These are phyloP conservation scores for Aelia acuminata DNA, from an alignment of 2,888 invertebrate species.

Conservation along the genomic window DNA sequence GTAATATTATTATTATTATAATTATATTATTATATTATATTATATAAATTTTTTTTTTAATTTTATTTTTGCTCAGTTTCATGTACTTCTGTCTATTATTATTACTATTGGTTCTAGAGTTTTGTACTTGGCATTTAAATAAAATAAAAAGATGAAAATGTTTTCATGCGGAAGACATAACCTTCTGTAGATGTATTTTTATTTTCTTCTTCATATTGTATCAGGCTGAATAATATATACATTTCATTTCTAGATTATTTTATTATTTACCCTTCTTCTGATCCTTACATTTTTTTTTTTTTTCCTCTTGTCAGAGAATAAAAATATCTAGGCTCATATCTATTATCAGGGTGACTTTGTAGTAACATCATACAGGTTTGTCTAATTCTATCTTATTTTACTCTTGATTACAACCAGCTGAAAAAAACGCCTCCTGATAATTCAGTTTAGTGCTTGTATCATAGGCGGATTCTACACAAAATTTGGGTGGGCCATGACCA, in stretches of 20 bases:
- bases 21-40: constrained; percentile 60
- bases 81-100: constrained; percentile 62
- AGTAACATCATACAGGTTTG: too few relatives aligned
- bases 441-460: too few relatives aligned
- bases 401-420: too few relatives aligned
- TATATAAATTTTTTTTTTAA: constrained; percentile 60
- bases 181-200: constrained; percentile 65
- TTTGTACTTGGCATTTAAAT: constrained; percentile 63
- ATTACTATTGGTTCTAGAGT: constrained; percentile 61
- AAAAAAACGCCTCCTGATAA: too few relatives aligned
- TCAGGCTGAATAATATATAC: constrained; percentile 59
- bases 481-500: too few relatives aligned
- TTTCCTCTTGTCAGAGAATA: too few relatives aligned
- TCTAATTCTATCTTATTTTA: too few relatives aligned
- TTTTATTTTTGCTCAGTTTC: constrained; percentile 65
- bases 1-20: constrained; percentile 63
- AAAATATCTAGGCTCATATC: too few relatives aligned
- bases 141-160: constrained; percentile 22
- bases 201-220: constrained; percentile 60
- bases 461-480: too few relatives aligned
- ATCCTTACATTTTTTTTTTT: background rate
- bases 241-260: constrained; percentile 55
- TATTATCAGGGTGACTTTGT: too few relatives aligned
- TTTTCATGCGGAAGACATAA: constrained; percentile 56
- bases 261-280: background rate